Base-by-base conservation (phyloP, 2,888 invertebrate genomes). In the Nomada lathburiana region DNA sequence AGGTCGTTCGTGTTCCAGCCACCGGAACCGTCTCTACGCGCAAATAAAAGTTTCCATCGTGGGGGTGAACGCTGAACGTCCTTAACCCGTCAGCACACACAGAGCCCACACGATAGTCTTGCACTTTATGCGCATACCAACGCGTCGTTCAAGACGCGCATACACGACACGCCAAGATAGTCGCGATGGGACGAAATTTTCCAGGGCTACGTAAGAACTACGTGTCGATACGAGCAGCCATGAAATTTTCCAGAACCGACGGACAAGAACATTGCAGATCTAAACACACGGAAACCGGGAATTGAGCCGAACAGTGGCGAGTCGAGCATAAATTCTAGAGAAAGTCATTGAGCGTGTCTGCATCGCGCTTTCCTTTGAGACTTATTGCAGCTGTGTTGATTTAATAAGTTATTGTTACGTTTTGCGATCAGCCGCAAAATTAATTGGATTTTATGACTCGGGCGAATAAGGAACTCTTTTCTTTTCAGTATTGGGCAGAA, bases 191-290 rank as follows among this genome's bases (percentile, higher is more conserved):
- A 83, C 57, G 57, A 84, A 83, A 83, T 75, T 83, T 83, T 83
- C 83, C 84, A 83, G 69, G 29, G 59, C 68, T 75, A 65, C 70
- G 47, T 63, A 62, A 69, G 79, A 63, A 69, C 64, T 60, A 60
- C 42, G 52, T 52, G 60, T 62, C 76, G 69, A 82, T 82, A 63
- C 70, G 52, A 10, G 36, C 20, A 42, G 26, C 13, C 13, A 18
- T 53, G 29, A 83, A 83, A 83, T 73, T 83, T 83, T 83, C 83
- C 83, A 71, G 57, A 36, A 53, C 23, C 9, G 26, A 36, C 18
- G 44, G 23, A 16, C 47, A 7, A 52, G 16, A 26, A 26, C 47
- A 16, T 11, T 44, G 13, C 26, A 2, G 9, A 0, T 36, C 9
- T 44, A 13, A 60, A 1, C 29, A 16, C 29, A 23, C 13, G 20